Evolutionary conservation across 2,888 invertebrate species (phyloP).

Genomic region (Mimumesa dahlbomi): DNA sequence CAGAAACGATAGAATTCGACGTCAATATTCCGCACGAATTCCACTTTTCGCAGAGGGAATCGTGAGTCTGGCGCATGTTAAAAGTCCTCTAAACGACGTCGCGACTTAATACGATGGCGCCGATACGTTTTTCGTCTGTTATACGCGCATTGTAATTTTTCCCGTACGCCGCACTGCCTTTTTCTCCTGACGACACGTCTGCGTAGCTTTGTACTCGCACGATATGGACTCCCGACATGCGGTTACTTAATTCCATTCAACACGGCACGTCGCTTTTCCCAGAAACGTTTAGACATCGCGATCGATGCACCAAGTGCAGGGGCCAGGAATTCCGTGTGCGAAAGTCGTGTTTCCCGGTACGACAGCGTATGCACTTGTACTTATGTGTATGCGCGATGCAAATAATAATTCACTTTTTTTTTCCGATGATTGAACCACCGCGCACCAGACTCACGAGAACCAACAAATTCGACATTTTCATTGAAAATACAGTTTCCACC

Average conservation of each 20-base stretch:
- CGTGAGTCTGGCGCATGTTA: no score
- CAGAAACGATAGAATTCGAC: no score
- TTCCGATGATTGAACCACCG: no score
- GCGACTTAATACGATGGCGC: conserved; percentile 45
- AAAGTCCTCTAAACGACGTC: no score
- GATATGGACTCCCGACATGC: conserved; percentile 54
- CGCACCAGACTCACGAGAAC: no score
- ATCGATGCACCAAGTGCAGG: conserved; percentile 53
- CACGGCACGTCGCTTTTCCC: conserved; percentile 65
- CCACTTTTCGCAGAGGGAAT: no score
- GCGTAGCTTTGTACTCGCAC: conserved; percentile 38
- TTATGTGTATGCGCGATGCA: conserved; percentile 28
- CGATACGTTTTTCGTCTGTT: conserved; percentile 33
- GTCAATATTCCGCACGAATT: no score
- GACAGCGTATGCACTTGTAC: conserved; percentile 30
- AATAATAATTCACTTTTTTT: conserved; percentile 11
- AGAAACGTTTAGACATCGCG: conserved; percentile 64
- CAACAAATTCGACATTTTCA: no score
- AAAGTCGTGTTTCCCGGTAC: conserved; percentile 55
- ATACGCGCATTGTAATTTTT: conserved; percentile 56
- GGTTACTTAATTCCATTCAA: conserved; percentile 68
- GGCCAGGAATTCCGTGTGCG: conserved; percentile 46
- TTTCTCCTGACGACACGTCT: conserved; percentile 39
- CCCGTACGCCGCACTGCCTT: conserved; percentile 20
- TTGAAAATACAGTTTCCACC: no score